Base-by-base conservation (phyloP, 2,888 invertebrate genomes). In the Leucoptera coffeella region DNA sequence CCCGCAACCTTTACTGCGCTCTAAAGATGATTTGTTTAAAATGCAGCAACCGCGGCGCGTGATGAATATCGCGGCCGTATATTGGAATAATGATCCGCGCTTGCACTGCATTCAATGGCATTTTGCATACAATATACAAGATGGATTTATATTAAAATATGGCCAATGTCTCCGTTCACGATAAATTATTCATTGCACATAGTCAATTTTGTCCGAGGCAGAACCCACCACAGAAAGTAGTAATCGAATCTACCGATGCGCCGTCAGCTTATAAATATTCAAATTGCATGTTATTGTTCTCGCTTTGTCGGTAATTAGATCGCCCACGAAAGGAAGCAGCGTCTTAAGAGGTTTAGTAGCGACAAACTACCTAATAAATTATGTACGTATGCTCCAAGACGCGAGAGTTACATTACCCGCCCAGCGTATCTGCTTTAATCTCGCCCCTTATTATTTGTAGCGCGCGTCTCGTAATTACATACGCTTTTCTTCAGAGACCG, bases 61-160 rank as follows among this genome's bases (percentile, higher is more conserved):
- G 67, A 67, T 69, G 65, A 60, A 67, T 65, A 69, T 67, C 67
- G 48, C 57, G 48, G 50, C 52, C 58, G 54, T 50, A 53, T 59
- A 60, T 60, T 59, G 56, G 62, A 62, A 69, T 69, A 69, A 67
- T 65, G 65, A 67, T 65, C 58, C 65, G 45, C 55, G 43, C 60
- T 57, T 59, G 62, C 59, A 60, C 61, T 50, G 67, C 54, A 61
- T 69, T 69, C 65, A 67, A 69, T 67, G 58, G 60, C 52, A 64
- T 67, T 69, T 69, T 67, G 67, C 67, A 67, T 69, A 69, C 69
- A 69, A 69, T 69, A 65, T 62, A 59, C 55, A 56, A 54, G 64
- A 69, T 62, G 64, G 62, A 62, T 69, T 65, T 65, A 64, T 67
- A 69, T 65, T 67, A 65, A 67, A 62, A 64, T 65, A 69, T 67